A percentile compares a stretch with the other conserved stretches of the same genome.
Conservation (phyloP, 2,113 vertebrate species). For the Cyanistes caeruleus region DNA sequence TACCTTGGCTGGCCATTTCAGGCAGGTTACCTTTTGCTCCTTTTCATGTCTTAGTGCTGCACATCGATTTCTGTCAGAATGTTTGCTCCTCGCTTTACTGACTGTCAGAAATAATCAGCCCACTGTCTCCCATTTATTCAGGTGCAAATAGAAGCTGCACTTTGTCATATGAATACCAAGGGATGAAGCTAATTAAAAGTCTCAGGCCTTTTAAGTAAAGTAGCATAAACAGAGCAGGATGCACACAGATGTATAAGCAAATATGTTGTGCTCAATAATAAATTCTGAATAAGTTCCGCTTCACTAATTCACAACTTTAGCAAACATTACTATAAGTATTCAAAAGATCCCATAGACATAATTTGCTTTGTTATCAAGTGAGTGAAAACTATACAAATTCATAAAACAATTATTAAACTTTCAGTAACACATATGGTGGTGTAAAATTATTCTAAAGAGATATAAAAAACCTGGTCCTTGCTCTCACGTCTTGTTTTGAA, state of each 20-base stretch:
- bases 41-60: background rate
- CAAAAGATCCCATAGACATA: background rate
- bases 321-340: background rate
- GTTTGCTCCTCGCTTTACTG: slow-evolving; percentile 44
- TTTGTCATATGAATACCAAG: slow-evolving; percentile 52
- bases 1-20: background rate
- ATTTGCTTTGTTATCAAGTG: background rate
- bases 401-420: background rate
- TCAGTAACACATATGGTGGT: background rate
- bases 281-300: background rate
- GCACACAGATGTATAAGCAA: background rate
- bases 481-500: background rate
- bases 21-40: slow-evolving; percentile 17
- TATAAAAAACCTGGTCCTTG: background rate
- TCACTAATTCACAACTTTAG: background rate
- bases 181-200: background rate
- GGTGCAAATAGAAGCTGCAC: slow-evolving; percentile 45
- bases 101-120: slow-evolving; percentile 72
- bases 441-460: background rate
- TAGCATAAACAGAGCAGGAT: background rate
- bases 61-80: slow-evolving; percentile 56
- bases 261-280: background rate
- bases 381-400: background rate
- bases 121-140: slow-evolving; percentile 42
- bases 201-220: slow-evolving; percentile 15